Percentiles rank a stretch among this genome's conserved stretches.
Evolutionary conservation across 2,113 vertebrate genomes (phyloP).

Genomic region (Triplophysa rosa): DNA sequence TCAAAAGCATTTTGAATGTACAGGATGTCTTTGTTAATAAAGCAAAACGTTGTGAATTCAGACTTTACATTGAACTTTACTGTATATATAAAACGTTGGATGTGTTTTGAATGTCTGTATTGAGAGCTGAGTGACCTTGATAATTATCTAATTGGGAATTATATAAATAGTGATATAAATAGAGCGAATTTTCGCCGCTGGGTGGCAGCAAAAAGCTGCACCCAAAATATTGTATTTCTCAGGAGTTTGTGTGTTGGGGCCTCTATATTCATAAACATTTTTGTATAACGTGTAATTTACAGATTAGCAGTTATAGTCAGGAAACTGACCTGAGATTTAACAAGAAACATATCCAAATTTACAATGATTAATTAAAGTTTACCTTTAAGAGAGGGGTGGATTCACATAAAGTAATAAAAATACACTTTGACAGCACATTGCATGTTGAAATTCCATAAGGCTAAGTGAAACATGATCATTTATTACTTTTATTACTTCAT

Average conservation of each 20-base stretch:
- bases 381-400: too few species aligned
- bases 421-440: too few species aligned
- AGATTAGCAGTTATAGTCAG: background rate
- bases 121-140: background rate
- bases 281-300: background rate
- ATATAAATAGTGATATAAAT: too few species aligned
- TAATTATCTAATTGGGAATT: background rate
- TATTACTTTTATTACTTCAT: too few species aligned
- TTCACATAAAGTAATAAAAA: too few species aligned
- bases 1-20: too few species aligned
- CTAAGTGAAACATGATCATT: too few species aligned
- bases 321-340: too few species aligned
- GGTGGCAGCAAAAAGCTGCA: constrained; percentile 55
- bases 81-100: background rate
- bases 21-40: too few species aligned
- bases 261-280: background rate
- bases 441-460: too few species aligned
- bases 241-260: background rate
- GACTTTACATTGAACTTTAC: background rate
- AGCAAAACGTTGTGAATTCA: background rate
- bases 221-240: background rate
- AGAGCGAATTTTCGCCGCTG: constrained; percentile 16
- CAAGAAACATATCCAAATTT: too few species aligned
- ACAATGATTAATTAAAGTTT: too few species aligned
- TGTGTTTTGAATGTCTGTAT: background rate